phyloP scores from a whole-genome alignment of 2,797 vertebrate genomes.

The Chloroceryle inda region DNA sequence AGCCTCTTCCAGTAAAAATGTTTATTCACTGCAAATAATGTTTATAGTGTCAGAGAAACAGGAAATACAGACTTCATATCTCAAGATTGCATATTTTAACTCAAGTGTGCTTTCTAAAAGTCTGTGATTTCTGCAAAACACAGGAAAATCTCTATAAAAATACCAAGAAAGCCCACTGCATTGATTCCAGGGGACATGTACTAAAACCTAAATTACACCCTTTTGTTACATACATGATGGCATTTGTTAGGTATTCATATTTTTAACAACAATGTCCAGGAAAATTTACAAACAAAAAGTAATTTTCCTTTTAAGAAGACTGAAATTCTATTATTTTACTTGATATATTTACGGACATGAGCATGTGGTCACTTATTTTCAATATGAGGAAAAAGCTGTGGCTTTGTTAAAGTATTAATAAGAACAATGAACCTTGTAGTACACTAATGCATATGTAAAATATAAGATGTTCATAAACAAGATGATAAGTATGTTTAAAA shows the following conservation, averaged over 20 bases:
- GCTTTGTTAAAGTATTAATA: neutral
- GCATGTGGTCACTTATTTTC: neutral
- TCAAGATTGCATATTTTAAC: slow-evolving; percentile 28
- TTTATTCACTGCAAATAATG: slow-evolving; percentile 48
- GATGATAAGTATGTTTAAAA: neutral
- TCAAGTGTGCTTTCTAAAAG: slow-evolving; percentile 23
- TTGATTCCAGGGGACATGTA: neutral
- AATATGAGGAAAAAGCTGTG: neutral
- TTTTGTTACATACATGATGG: neutral
- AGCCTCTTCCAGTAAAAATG: slow-evolving; percentile 54
- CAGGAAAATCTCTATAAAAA: neutral
- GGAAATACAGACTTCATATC: slow-evolving; percentile 60
- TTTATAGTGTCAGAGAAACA: slow-evolving; percentile 58
- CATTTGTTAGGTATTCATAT: neutral
- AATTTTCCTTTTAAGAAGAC: neutral
- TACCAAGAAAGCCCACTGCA: neutral
- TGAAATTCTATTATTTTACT: neutral
- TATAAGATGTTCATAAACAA: neutral
- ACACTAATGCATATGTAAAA: neutral
- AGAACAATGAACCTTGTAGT: neutral
- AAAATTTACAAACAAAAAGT: neutral
- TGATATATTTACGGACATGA: neutral
- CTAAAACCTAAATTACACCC: neutral
- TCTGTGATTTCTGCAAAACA: neutral
- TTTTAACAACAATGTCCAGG: neutral